Percentiles rank a stretch among this genome's conserved stretches.
Evolutionary conservation across 2,797 vertebrate species (phyloP).

Genomic region (Coluber constrictor): DNA sequence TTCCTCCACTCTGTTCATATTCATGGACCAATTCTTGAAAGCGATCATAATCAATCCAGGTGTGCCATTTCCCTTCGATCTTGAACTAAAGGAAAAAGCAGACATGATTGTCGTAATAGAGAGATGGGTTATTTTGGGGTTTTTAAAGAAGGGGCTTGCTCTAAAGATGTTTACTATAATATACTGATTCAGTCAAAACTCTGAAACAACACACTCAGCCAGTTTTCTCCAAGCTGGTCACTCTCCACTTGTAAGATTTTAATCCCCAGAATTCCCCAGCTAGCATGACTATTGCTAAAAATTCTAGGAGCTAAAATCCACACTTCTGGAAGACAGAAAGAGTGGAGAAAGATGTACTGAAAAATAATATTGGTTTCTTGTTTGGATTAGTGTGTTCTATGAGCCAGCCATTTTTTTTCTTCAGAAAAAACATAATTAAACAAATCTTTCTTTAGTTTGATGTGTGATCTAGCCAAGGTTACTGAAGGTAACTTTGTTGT

Average conservation of each 20-base stretch:
- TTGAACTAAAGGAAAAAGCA: slow-evolving; percentile 76
- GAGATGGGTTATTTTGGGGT: neutral
- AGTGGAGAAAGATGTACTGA: neutral
- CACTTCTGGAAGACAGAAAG: neutral
- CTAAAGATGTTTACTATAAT: neutral
- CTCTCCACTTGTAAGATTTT: neutral
- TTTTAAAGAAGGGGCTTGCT: neutral
- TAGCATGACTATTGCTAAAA: neutral
- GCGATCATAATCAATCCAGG: slow-evolving; percentile 87
- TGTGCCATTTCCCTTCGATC: slow-evolving; percentile 82
- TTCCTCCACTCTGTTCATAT: slow-evolving; percentile 69
- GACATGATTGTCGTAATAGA: neutral
- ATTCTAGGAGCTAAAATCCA: neutral
- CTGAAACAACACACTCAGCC: neutral
- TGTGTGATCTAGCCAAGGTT: neutral
- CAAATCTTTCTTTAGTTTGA: neutral
- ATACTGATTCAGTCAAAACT: neutral
- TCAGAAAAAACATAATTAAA: neutral
- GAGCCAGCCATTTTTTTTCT: neutral
- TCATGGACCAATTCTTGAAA: slow-evolving; percentile 82
- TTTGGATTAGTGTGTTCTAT: neutral
- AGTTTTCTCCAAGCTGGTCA: neutral
- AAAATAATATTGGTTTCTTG: neutral
- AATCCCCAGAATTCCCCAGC: neutral
- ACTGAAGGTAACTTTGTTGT: neutral